These are phyloP conservation scores for Martes martes DNA, from an alignment of 2,113 vertebrate species.

Conservation along the genomic window DNA sequence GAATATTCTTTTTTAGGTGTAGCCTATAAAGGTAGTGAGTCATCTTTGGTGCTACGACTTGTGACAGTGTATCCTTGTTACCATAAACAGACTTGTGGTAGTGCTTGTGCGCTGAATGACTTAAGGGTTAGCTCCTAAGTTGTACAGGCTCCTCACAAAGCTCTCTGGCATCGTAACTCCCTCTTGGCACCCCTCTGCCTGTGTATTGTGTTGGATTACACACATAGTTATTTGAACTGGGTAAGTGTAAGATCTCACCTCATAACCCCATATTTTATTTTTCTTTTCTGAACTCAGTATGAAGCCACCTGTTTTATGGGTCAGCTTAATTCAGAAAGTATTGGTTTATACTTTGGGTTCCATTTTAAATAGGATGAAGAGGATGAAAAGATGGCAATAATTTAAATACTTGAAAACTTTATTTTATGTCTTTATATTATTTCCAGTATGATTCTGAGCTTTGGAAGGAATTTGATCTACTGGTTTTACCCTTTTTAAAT, in stretches of 20 bases:
- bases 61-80: background rate
- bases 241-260: conserved; percentile 1
- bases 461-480: background rate
- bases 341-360: background rate
- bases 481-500: background rate
- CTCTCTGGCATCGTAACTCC: background rate
- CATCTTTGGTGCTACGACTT: background rate
- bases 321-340: conserved; percentile 33
- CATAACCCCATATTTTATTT: background rate
- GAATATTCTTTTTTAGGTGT: background rate
- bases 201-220: background rate
- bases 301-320: background rate
- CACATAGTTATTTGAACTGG: background rate
- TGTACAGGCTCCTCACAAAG: background rate
- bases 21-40: background rate
- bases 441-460: background rate
- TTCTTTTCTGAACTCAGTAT: background rate
- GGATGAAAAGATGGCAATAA: background rate
- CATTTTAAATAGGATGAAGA: conserved; percentile 17
- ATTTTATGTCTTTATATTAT: background rate
- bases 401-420: background rate
- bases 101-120: background rate
- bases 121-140: background rate
- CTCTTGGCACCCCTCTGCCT: background rate
- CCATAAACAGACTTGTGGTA: background rate